These are phyloP conservation scores for Kryptopterus vitreolus DNA, from an alignment of 2,797 vertebrate genomes.

Conservation along the genomic window DNA sequence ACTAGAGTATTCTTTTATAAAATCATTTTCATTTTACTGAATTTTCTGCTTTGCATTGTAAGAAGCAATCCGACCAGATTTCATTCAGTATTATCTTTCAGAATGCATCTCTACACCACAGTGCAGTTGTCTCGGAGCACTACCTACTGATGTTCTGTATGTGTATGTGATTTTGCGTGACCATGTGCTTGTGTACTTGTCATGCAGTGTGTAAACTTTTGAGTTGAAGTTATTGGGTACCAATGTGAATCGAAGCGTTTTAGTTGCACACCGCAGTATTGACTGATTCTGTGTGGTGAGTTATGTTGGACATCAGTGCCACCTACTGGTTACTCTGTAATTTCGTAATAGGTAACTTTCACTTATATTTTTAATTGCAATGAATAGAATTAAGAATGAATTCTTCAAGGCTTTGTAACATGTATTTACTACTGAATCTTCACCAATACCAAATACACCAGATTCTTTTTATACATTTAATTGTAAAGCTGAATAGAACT, in stretches of 20 bases:
- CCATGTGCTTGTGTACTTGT: not conserved
- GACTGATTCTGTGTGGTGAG: not conserved
- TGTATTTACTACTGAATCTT: not conserved
- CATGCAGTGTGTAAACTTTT: not conserved
- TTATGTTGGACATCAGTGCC: not conserved
- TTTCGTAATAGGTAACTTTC: no score
- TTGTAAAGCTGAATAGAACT: not conserved
- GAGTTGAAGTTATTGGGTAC: not conserved
- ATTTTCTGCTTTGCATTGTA: not conserved
- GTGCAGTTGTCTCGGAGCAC: not conserved
- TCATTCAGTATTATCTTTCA: conserved; percentile 26
- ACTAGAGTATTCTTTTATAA: not conserved
- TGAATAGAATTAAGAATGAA: no score
- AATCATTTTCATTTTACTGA: not conserved
- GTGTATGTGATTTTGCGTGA: not conserved
- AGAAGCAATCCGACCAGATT: not conserved
- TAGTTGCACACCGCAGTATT: not conserved
- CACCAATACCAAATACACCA: not conserved
- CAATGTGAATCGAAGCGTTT: not conserved
- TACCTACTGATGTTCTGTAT: not conserved
- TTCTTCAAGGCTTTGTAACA: not conserved
- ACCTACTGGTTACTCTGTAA: conserved; percentile 9
- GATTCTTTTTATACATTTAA: not conserved
- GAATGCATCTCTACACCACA: conserved; percentile 1
- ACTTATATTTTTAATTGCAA: no score